These are phyloP conservation scores for Eremophila alpestris DNA, from an alignment of 2,797 vertebrate species.

Conservation along the genomic window DNA sequence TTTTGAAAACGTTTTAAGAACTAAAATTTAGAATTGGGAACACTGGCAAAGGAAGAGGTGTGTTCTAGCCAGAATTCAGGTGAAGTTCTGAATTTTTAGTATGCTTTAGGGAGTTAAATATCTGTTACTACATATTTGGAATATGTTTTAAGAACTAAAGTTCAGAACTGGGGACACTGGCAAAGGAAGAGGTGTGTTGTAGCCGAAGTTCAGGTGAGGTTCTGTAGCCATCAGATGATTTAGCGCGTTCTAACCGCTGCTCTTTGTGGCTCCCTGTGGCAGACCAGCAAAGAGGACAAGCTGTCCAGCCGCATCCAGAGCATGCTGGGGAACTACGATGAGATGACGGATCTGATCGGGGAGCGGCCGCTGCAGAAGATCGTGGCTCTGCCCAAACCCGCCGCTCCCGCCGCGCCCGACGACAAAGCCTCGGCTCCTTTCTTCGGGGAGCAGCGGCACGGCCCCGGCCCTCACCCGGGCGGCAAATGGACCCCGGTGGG, in stretches of 20 bases:
- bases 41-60: too few relatives aligned
- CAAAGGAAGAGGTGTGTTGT: too few relatives aligned
- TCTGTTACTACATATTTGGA: too few relatives aligned
- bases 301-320: constrained; percentile 98
- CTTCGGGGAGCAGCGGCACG: constrained; percentile 87
- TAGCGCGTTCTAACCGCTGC: not conserved
- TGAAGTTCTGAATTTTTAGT: too few relatives aligned
- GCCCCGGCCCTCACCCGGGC: constrained; percentile 84
- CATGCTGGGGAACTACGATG: constrained; percentile 99
- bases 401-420: constrained; percentile 84
- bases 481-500: constrained; percentile 98
- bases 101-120: too few relatives aligned
- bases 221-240: not conserved
- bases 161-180: too few relatives aligned
- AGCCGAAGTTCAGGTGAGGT: too few relatives aligned
- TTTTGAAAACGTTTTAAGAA: too few relatives aligned
- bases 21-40: too few relatives aligned
- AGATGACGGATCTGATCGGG: constrained; percentile 97
- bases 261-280: constrained; percentile 6
- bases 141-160: too few relatives aligned
- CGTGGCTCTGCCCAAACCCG: constrained; percentile 84
- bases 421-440: constrained; percentile 86
- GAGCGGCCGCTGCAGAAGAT: constrained; percentile 91
- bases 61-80: too few relatives aligned
- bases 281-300: constrained; percentile 98